A percentile compares a stretch with the other conserved stretches of the same genome.
These are phyloP conservation scores for Acanthococcus lagerstroemiae DNA, from an alignment of 2,888 invertebrate genomes.

Conservation along the genomic window DNA sequence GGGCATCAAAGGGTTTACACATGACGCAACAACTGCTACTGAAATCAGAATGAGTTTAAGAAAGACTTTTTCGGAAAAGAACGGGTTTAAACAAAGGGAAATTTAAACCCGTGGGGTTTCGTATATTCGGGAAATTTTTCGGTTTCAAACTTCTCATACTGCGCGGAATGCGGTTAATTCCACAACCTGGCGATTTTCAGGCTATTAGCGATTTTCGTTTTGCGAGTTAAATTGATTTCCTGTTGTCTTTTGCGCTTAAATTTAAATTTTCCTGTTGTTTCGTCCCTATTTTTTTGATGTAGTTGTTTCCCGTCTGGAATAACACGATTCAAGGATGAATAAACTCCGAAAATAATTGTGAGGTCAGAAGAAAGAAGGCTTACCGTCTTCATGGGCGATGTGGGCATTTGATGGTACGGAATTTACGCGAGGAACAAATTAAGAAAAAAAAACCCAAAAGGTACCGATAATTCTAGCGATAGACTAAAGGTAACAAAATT, in stretches of 20 bases:
- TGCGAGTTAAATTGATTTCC: slow-evolving; percentile 89
- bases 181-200: slow-evolving; percentile 80
- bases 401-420: neutral
- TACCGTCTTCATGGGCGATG: neutral
- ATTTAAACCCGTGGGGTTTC: too few relatives aligned
- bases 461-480: too few relatives aligned
- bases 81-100: too few relatives aligned
- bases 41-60: slow-evolving; percentile 32
- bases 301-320: neutral
- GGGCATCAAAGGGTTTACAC: slow-evolving; percentile 99
- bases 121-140: too few relatives aligned
- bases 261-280: slow-evolving; percentile 86
- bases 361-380: too few relatives aligned
- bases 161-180: slow-evolving; percentile 97
- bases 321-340: neutral
- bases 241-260: slow-evolving; percentile 72
- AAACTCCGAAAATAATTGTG: neutral
- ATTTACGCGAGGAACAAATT: neutral
- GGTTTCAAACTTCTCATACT: slow-evolving; percentile 83
- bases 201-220: slow-evolving; percentile 76
- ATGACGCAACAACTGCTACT: slow-evolving; percentile 99
- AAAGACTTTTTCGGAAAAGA: too few relatives aligned
- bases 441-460: too few relatives aligned
- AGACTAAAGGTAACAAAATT: too few relatives aligned
- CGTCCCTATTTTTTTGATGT: slow-evolving; percentile 53